Base-by-base conservation (phyloP, 1,140 invertebrate species). In the Holcopasites calliopsidis region DNA sequence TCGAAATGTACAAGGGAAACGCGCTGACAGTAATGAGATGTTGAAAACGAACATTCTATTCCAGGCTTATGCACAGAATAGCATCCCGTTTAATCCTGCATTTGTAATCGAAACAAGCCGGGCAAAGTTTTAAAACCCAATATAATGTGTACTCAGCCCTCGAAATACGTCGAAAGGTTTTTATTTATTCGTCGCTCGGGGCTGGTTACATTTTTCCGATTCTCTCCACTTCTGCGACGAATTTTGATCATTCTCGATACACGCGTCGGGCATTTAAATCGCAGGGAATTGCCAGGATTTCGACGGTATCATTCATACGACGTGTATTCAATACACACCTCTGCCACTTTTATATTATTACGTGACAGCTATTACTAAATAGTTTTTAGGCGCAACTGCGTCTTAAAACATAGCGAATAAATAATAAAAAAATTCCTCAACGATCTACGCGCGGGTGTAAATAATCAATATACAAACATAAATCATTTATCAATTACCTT, bases 201-300 rank as follows among this genome's bases (percentile, higher is more conserved):
- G 50, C 50, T 44, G 28, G 62, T 57, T 66, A 70, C 31, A 61
- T 72, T 80, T 69, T 68, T 52, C 40, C 40, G 6, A 2, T 16
- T 40, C 26, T 42, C 55, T 55, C 33, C 26, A 26, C 60, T 54
- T 33, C 61, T 64, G 38, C 7, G 16, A 13, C n/a, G 40, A 66
- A 57, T 74, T 57, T 68, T 42, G 70, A 52, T 38, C 52, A 38
- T 35, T 74, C 40, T 50, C 6, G 18, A 26, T 6, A 33, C 26
- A 74, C 49, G n/a, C 21, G 50, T 16, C 4, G 10, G 40, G 40
- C 50, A 74, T 66, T 74, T 68, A 68, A 66, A 74, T 74, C n/a
- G 62, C 31, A 13, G 31, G 52, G 57, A 66, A 74, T 64, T 42
- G 26, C 38, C 49, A 31, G 26, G 13, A 31, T 64, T 64, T 73